Evolutionary conservation across 2,888 invertebrate genomes (phyloP), one percentile per base, ranked within the genome.

Genomic region (Amblyteles armatorius): DNA sequence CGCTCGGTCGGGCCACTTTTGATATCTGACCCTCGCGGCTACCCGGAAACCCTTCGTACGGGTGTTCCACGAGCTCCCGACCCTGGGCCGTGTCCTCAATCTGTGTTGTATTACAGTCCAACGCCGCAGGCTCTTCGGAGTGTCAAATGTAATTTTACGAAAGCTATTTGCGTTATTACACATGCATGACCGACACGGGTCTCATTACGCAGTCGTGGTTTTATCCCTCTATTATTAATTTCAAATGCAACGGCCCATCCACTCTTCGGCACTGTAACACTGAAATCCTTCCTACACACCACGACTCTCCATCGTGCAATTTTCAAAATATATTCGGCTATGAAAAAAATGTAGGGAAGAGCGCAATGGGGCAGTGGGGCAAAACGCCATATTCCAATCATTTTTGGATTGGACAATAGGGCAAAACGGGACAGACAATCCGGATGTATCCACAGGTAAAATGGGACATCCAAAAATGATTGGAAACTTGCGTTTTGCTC

Each of bases 1-100:
- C 40, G 22, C 6, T 55, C 82, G 69, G 84, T 84, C 79, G 65
- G 76, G 29, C 52, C 7, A 82, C 82, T 76, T 79, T 82, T 85
- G 85, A 85, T 79, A 85, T 85, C 72, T 77, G 85, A 82, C 40
- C 50, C 84, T 22, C 19, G 65, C 78, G 60, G n/a, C 33, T 78
- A 72, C 67, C 78, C 50, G 60, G 72, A 79, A 83, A 57, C 22
- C 57, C 57, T 57, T 22, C 57, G 26, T 57, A 26, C 26, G 57
- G 22, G 57, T 57, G 22, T 57, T 26, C 57, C 57, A 57, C 57
- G 26, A 57, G 57, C 9, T 19, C 26, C 60, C 74, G 74, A 74
- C 63, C 60, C 22, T 26, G 29, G 74, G 26, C 19, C 57, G 57
- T 63, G 60, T 74, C 74, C 57, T 3, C 44, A 48, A 57, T 11